Percentiles rank a stretch among this genome's conserved stretches.
Evolutionary conservation across 2,113 vertebrate species (phyloP).

Genomic region (Onychostruthus taczanowskii): DNA sequence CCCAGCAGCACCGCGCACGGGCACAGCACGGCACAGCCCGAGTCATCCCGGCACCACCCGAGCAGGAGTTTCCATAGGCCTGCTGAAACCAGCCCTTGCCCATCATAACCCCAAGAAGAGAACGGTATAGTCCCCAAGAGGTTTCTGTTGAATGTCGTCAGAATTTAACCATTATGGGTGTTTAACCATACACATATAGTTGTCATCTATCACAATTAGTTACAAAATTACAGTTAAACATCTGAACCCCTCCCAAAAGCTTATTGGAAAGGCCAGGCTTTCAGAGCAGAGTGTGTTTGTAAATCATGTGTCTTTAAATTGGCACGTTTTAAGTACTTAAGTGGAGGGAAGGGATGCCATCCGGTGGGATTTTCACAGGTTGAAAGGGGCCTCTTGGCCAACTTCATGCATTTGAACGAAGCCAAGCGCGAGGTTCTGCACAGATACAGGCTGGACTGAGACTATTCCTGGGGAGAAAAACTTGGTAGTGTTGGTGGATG

Average conservation of each 20-base stretch:
- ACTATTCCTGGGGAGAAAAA: neutral
- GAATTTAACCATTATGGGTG: neutral
- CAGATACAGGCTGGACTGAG: neutral
- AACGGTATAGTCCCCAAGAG: neutral
- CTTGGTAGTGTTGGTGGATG: neutral
- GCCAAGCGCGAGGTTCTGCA: neutral
- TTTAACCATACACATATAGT: neutral
- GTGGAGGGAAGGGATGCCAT: neutral
- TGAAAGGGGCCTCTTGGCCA: neutral
- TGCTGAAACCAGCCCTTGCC: neutral
- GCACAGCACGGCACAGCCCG: neutral
- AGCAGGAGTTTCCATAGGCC: rapidly evolving
- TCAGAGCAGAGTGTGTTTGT: neutral
- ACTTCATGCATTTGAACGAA: neutral
- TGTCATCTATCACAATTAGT: neutral
- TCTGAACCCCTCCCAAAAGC: neutral
- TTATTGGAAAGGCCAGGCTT: neutral
- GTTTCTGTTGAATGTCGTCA: neutral
- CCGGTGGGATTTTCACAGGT: neutral
- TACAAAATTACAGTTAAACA: neutral
- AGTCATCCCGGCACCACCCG: rapidly evolving
- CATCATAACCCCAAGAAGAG: neutral
- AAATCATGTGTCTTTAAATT: neutral
- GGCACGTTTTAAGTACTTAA: neutral
- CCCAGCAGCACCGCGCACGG: too few relatives aligned